Evolutionary conservation across 2,888 invertebrate genomes (phyloP), one percentile per base, ranked within the genome.

Genomic region (Melipona beecheii): DNA sequence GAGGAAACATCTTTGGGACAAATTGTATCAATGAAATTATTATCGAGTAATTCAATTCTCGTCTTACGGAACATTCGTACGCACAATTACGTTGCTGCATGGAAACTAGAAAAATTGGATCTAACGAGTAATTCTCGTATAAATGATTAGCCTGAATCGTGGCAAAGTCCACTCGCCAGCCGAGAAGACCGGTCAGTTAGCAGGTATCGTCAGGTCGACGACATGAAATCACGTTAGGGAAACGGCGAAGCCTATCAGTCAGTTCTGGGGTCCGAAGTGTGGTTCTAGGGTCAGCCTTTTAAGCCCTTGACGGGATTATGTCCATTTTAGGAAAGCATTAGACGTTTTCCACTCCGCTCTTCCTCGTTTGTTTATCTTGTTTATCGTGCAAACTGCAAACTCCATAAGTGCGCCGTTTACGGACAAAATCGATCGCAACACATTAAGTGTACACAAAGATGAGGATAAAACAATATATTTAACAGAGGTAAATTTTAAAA

Each of bases 141-240:
- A 2, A 21, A 69, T 62, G 62, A 75, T 77, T 66, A 69, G 65
- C 54, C 75, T 50, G 65, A 66, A 85, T 77, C 31, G 58, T 75
- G n/a, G 62, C 70, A 74, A 72, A 56, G 50, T 2, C 2, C 31
- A 62, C 13, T 68, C 49, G 50, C 49, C 70, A 70, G 74, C 60
- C 56, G 43, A 62, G 83, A 89, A 89, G 83, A 89, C 87, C 76
- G 43, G 84, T 72, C 81, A 87, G 83, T 73, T 75, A 58, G 65
- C 77, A 73, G 62, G 79, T 72, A 73, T 64, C 73, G 82, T 81
- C 82, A 86, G 92, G 92, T 93, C 92, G 91, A 89, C 90, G 93
- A 92, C 92, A 90, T 86, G 83, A 92, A 92, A 93, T 92, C 89
- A 91, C 91, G 89, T 93, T 92, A 92, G 90, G 85, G 86, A 91